Percentiles rank a stretch among this genome's conserved stretches.
These are phyloP conservation scores for Watsonalla binaria DNA, from an alignment of 2,888 invertebrate species.

Conservation along the genomic window DNA sequence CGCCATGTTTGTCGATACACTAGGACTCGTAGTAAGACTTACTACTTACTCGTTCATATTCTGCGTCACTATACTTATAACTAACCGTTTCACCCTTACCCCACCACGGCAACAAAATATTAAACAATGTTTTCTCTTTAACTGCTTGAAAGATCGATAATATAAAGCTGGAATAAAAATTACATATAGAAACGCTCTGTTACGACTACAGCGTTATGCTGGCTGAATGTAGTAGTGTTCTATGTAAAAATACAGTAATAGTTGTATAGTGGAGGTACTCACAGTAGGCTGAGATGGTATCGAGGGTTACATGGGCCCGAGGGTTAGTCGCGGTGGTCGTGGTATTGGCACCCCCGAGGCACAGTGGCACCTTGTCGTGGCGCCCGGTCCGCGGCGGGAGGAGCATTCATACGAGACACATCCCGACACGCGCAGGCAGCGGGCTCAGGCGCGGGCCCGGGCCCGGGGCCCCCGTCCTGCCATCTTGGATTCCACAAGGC, in stretches of 20 bases:
- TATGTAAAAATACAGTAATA: no score
- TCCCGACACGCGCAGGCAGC: slow-evolving; percentile 49
- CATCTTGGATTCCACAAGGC: slow-evolving; percentile 58
- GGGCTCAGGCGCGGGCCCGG: slow-evolving; percentile 47
- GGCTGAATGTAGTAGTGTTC: no score
- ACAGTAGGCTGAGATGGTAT: slow-evolving; percentile 43
- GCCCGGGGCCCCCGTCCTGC: slow-evolving; percentile 50
- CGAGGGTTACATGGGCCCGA: slow-evolving; percentile 60
- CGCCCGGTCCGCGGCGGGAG: slow-evolving; percentile 65
- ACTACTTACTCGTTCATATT: background rate
- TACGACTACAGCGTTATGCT: slow-evolving; percentile 4
- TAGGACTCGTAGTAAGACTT: background rate
- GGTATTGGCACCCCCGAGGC: slow-evolving; percentile 35
- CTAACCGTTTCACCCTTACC: background rate
- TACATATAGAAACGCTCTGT: slow-evolving; percentile 18
- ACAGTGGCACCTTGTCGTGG: slow-evolving; percentile 51
- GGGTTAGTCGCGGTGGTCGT: slow-evolving; percentile 42
- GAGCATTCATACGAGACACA: slow-evolving; percentile 73
- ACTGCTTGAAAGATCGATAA: slow-evolving; percentile 60
- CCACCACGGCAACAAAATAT: slow-evolving; percentile 18
- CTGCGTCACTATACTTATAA: background rate
- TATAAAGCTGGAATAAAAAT: slow-evolving; percentile 29
- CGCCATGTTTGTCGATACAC: slow-evolving; percentile 6
- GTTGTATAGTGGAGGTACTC: slow-evolving; percentile 34
- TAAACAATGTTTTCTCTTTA: slow-evolving; percentile 43